A percentile compares a stretch with the other conserved stretches of the same genome.
Conservation (phyloP, 2,113 vertebrate genomes). For the Ammodytes dubius region DNA sequence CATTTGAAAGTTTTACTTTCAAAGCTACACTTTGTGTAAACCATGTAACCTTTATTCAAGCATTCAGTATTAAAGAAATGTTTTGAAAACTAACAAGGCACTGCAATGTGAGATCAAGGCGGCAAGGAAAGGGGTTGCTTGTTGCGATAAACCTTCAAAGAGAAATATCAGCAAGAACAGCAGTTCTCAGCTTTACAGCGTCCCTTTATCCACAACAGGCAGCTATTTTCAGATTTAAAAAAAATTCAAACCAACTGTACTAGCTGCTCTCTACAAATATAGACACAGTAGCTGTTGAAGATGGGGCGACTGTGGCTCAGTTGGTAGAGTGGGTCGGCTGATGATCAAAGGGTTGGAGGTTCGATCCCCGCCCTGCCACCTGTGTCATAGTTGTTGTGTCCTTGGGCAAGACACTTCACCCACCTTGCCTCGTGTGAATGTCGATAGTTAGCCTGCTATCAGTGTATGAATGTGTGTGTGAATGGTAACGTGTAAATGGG, state of each 20-base stretch:
- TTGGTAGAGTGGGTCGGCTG: too few species aligned
- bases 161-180: not conserved
- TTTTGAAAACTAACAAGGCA: not conserved
- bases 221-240: not conserved
- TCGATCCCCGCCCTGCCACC: too few species aligned
- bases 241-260: not conserved
- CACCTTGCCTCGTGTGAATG: too few species aligned
- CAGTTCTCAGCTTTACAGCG: not conserved
- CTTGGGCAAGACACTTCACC: too few species aligned
- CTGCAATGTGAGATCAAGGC: not conserved
- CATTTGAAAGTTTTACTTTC: conserved; percentile 52
- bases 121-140: not conserved
- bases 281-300: not conserved
- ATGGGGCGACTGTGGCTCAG: too few species aligned
- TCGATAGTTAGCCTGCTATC: too few species aligned
- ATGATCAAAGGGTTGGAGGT: too few species aligned
- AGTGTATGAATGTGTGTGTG: too few species aligned
- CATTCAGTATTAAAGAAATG: not conserved
- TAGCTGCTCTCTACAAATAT: not conserved
- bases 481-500: too few species aligned
- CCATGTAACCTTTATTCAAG: not conserved
- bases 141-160: not conserved
- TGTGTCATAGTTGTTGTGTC: too few species aligned
- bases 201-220: not conserved
- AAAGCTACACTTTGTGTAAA: conserved; percentile 38